Evolutionary conservation across 2,797 vertebrate species (phyloP), one percentile per base, ranked within the genome.

Genomic region (Myripristis murdjan): DNA sequence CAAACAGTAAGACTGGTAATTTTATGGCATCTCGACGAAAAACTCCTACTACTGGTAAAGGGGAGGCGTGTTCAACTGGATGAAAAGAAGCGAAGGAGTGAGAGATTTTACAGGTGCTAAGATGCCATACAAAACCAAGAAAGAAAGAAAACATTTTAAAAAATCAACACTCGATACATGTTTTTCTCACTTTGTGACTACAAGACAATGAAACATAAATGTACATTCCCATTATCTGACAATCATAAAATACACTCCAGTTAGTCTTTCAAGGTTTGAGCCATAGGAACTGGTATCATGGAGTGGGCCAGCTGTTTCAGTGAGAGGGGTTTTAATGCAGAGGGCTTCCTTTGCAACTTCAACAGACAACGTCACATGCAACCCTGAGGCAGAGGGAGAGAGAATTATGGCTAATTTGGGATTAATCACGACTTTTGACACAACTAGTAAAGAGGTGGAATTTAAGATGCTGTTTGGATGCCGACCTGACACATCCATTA

Each of bases 161-260:
- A 1, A 26, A 58, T 59, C 24, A 63, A 61, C 23, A 67, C 33
- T 14, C 11, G 54, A 9, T 55, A 33, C 24, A 33, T 49, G 2
- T 58, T 37, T 56, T 65, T 57, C 55, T 39, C 37, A 57, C 69
- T 41, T 31, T 35, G 53, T 48, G 44, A 57, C 28, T 5, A 24
- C 23, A 18, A 49, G 48, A 65, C 60, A 64, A 69, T 22, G 67
- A 79, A 79, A 84, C 72, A 59, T 5, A 82, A 79, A 80, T 58
- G 64, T 93, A 93, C 92, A 92, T 94, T 93, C 91, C 78, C 76
- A 81, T 83, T 79, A 88, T 90, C 82, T 70, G 92, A 93, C 92
- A 92, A 92, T 93, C 91, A 81, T 90, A 82, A 88, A 85, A 77
- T 57, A 82, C 76, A 78, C 86, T 85, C 64, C 59, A 23, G 69